Evolutionary conservation across 2,113 vertebrate genomes (phyloP), one percentile per base, ranked within the genome.

Genomic region (Gobius niger): DNA sequence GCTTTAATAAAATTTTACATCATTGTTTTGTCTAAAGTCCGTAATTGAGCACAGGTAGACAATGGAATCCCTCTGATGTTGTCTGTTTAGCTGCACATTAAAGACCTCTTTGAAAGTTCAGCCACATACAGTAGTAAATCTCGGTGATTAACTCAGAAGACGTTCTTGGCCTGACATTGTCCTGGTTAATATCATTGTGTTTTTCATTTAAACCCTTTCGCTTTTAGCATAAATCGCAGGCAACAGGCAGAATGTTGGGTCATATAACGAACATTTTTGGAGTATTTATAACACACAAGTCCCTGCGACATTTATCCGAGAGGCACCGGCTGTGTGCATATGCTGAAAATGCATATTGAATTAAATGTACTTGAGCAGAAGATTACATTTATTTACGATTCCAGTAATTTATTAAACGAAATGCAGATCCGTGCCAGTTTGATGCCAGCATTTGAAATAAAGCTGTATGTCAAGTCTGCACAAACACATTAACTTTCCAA

Each of bases 31-130:
- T 67, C 63, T 63, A 44, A 54, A 49, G 34, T 60, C 65, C 12
- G 53, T 74, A 63, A 85, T 73, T 71, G 49, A 68, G 68, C 50
- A 60, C 68, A 78, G 70, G 78, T 61, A 73, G 68, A 15, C 15
- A 56, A 16, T 47, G 54, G 49, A 44, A 64, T 53, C 63, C n/a
- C 54, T 62, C 34, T 63, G 34, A 63, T 65, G 62, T 61, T 42
- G 53, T 50, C 46, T 63, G 6, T 70, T 75, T 57, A 53, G 67
- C 34, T 69, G 47, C 44, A 44, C 50, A 56, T 66, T 44, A 67
- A 71, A 63, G 53, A 68, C 1, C 14, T 5, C 50, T 62, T 75
- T 71, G 46, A 56, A 67, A 77, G 60, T 42, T 71, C 7, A 10
- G 47, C 61, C 64, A 47, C 47, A 71, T 10, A 34, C 24, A 34